A percentile compares a stretch with the other conserved stretches of the same genome.
Conservation (phyloP, 1,140 invertebrate species). For the Pomacea maculata region DNA sequence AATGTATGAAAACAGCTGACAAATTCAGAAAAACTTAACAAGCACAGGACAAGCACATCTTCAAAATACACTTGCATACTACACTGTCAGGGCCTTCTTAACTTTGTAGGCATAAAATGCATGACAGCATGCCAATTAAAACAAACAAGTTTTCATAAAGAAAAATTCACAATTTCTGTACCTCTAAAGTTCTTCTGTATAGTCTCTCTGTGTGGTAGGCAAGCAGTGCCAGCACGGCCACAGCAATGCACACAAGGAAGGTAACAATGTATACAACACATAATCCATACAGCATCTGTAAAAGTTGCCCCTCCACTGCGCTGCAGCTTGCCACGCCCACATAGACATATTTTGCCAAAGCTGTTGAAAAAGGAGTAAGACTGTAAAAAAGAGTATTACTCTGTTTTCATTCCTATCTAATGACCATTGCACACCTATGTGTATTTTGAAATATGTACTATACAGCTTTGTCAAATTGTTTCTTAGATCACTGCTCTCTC, state of each 20-base stretch:
- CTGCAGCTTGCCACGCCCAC: conserved; percentile 30
- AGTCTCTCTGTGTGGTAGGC: conserved; percentile 36
- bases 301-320: conserved; percentile 28
- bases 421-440: neutral
- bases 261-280: conserved; percentile 32
- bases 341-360: conserved; percentile 32
- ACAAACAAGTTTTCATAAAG: neutral
- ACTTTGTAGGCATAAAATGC: no score
- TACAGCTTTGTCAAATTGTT: no score
- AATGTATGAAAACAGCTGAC: neutral
- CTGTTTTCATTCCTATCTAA: neutral
- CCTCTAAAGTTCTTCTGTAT: conserved; percentile 23
- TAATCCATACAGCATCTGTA: conserved; percentile 34
- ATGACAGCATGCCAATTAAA: no score
- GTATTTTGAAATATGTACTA: neutral
- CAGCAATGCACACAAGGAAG: conserved; percentile 28
- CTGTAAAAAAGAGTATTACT: neutral
- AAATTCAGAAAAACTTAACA: no score
- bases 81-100: no score
- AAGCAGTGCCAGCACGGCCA: conserved; percentile 33
- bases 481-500: no score
- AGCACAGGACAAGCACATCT: no score
- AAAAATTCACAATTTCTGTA: conserved; percentile 1
- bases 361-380: conserved; percentile 25
- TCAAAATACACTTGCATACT: no score